Conservation (phyloP, 2,113 vertebrate genomes). For the Lophotis ruficrista region DNA sequence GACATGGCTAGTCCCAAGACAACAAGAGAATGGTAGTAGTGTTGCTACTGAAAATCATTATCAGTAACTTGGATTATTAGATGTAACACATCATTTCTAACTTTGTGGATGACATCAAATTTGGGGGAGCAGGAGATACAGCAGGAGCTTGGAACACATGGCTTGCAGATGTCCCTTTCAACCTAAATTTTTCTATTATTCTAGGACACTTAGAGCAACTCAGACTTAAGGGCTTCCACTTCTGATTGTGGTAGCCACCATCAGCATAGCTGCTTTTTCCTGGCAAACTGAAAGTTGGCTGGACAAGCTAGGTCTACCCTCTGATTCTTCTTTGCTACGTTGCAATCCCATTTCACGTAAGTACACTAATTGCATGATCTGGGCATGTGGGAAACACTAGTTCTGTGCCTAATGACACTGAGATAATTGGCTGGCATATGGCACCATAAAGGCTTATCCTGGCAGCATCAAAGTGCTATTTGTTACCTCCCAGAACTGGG, state of each 20-base stretch:
- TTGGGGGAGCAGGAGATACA: neutral
- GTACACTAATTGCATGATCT: slow-evolving; percentile 6
- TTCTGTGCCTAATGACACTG: slow-evolving; percentile 14
- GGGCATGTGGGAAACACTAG: slow-evolving; percentile 15
- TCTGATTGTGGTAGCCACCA: neutral
- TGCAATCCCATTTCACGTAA: slow-evolving; percentile 1
- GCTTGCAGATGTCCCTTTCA: neutral
- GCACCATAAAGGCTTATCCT: neutral
- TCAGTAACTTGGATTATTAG: neutral
- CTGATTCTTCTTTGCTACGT: neutral
- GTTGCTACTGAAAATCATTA: neutral
- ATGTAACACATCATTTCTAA: neutral
- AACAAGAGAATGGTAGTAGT: neutral
- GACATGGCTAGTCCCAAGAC: neutral
- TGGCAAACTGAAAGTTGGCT: neutral
- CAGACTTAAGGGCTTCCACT: neutral
- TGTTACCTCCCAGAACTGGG: neutral
- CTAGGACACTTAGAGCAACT: neutral
- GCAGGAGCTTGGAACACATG: neutral
- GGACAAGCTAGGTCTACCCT: neutral
- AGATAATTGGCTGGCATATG: slow-evolving; percentile 44
- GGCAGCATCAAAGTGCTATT: neutral
- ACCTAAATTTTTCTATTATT: neutral
- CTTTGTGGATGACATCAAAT: neutral
- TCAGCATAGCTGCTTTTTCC: neutral